These are phyloP conservation scores for Drosophila borealis DNA, from an alignment of 2,888 invertebrate species.

Conservation along the genomic window DNA sequence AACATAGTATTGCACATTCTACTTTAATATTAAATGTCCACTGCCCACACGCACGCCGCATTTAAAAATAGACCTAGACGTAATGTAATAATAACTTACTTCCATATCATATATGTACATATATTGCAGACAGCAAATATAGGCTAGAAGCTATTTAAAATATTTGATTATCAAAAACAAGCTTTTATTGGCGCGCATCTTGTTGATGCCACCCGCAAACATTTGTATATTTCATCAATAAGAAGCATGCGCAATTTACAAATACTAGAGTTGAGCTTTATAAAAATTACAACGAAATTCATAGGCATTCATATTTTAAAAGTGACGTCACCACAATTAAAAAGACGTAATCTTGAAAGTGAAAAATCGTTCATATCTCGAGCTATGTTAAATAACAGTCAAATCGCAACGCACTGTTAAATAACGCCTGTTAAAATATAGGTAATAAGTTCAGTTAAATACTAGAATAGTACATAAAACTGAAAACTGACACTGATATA, in stretches of 20 bases:
- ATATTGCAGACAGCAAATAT: too few relatives aligned
- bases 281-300: not conserved
- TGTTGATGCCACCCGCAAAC: not conserved
- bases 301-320: conserved; percentile 45
- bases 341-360: conserved; percentile 35
- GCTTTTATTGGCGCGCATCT: not conserved
- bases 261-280: not conserved
- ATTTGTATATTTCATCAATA: not conserved
- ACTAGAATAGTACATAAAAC: too few relatives aligned
- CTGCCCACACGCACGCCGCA: conserved; percentile 51
- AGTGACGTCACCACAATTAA: conserved; percentile 44
- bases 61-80: conserved; percentile 30
- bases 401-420: conserved; percentile 9
- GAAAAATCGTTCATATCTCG: not conserved
- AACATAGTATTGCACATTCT: conserved; percentile 20
- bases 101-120: too few relatives aligned
- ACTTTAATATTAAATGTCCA: conserved; percentile 38
- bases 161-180: not conserved
- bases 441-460: too few relatives aligned
- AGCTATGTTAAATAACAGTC: conserved; percentile 14
- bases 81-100: too few relatives aligned
- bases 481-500: too few relatives aligned
- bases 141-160: not conserved
- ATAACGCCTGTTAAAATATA: too few relatives aligned
- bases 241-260: not conserved